Evolutionary conservation across 2,888 invertebrate species (phyloP).

Genomic region (Lasioglossum calceatum): DNA sequence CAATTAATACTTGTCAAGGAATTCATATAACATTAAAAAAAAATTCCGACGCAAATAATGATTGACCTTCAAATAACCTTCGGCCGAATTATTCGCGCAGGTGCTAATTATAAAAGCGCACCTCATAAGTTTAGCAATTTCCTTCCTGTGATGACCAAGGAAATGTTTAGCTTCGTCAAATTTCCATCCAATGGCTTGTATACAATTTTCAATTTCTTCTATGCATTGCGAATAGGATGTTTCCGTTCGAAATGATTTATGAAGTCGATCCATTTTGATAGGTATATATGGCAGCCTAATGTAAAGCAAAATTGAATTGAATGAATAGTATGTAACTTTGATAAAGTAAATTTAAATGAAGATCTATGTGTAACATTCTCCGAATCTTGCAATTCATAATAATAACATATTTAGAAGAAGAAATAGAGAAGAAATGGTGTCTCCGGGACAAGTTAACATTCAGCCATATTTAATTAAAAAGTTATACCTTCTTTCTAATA

Average conservation of each 20-base stretch:
- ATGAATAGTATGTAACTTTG: background rate
- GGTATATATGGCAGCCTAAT: background rate
- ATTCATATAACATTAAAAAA: background rate
- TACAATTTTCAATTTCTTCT: slow-evolving; percentile 34
- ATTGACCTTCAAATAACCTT: background rate
- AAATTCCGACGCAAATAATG: background rate
- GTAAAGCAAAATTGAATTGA: background rate
- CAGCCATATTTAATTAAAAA: background rate
- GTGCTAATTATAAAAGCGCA: slow-evolving; percentile 30
- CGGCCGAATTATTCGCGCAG: background rate
- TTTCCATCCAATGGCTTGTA: slow-evolving; percentile 29
- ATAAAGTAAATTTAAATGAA: background rate
- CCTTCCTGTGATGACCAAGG: slow-evolving; percentile 37
- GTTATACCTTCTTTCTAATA: background rate
- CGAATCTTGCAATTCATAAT: background rate
- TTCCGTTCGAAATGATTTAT: slow-evolving; percentile 29
- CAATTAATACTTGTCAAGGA: background rate
- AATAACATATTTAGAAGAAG: background rate
- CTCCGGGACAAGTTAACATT: background rate
- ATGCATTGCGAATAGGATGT: slow-evolving; percentile 29
- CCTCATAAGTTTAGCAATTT: slow-evolving; percentile 41
- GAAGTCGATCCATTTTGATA: slow-evolving; percentile 32
- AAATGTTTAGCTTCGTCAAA: slow-evolving; percentile 1
- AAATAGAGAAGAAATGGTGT: background rate
- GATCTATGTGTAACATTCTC: background rate